phyloP scores from a whole-genome alignment of 2,888 invertebrate species.

The Hyalella azteca region DNA sequence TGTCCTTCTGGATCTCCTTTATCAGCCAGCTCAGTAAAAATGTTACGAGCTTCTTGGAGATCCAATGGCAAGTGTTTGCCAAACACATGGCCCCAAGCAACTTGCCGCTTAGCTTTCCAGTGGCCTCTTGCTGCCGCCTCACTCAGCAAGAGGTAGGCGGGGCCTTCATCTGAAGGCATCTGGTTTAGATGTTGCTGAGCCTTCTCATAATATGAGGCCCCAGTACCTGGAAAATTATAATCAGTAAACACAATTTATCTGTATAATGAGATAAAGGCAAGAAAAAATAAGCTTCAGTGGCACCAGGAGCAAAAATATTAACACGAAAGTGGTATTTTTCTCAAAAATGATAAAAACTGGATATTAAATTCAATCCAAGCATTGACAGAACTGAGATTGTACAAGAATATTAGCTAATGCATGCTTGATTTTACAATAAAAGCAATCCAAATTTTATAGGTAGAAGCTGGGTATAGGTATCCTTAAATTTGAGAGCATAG shows the following conservation, averaged over 20 bases:
- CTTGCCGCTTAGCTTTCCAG: conserved; percentile 34
- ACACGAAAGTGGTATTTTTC: neutral
- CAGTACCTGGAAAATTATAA: neutral
- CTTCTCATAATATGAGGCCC: conserved; percentile 5
- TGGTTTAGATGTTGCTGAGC: conserved; percentile 3
- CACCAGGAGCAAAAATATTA: neutral
- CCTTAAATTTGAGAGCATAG: neutral
- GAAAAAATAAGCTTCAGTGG: neutral
- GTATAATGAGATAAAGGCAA: neutral
- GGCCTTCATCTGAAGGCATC: neutral
- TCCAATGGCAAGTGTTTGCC: conserved; percentile 82
- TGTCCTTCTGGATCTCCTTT: conserved; percentile 59
- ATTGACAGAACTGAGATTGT: neutral
- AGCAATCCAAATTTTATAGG: neutral
- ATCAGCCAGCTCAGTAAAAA: conserved; percentile 75
- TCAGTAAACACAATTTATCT: neutral
- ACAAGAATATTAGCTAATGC: neutral
- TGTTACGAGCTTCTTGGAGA: conserved; percentile 74
- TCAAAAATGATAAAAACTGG: neutral
- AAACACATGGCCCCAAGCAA: conserved; percentile 88
- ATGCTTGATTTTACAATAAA: neutral
- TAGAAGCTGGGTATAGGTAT: neutral
- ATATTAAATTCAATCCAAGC: neutral
- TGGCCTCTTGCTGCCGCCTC: conserved; percentile 22
- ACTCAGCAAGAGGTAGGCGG: conserved; percentile 19